A percentile compares a stretch with the other conserved stretches of the same genome.
Conservation (phyloP, 53 echinoderm and acorn worm species). For the Arbacia lixula region DNA sequence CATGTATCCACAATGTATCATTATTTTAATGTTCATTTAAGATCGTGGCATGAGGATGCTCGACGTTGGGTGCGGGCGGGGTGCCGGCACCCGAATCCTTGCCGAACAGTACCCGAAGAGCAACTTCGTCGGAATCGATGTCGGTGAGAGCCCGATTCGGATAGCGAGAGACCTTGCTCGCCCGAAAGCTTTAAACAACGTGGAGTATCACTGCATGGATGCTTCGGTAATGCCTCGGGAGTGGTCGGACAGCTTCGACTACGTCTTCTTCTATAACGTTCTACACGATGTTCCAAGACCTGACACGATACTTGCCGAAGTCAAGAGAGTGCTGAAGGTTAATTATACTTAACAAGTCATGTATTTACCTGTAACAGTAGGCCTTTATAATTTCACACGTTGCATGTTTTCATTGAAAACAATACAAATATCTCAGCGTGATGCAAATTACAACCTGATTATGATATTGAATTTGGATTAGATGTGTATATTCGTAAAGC, state of each 20-base stretch:
- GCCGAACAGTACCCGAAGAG: conserved; percentile 68
- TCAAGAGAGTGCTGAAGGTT: conserved; percentile 61
- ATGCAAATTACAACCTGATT: too few relatives aligned
- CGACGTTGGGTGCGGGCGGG: conserved; percentile 76
- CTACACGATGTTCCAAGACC: conserved; percentile 73
- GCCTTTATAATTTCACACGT: too few relatives aligned
- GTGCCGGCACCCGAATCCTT: conserved; percentile 41
- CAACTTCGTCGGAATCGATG: conserved; percentile 69
- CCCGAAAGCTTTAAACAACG: conserved; percentile 51
- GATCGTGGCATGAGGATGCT: conserved; percentile 60
- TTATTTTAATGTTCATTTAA: conserved; percentile 4
- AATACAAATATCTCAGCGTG: too few relatives aligned
- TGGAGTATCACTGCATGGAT: conserved; percentile 51
- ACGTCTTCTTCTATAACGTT: conserved; percentile 66
- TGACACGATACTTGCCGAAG: conserved; percentile 47
- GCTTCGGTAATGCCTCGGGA: conserved; percentile 50
- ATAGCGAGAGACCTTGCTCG: conserved; percentile 45
- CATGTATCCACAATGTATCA: not conserved
- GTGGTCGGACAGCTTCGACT: conserved; percentile 71
- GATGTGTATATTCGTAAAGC: too few relatives aligned
- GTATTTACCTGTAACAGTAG: too few relatives aligned
- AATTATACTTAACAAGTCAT: too few relatives aligned
- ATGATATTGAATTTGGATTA: too few relatives aligned
- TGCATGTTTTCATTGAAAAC: too few relatives aligned
- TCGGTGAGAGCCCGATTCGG: conserved; percentile 52